Evolutionary conservation across 2,888 invertebrate species (phyloP).

Genomic region (Eupithecia subfuscata): DNA sequence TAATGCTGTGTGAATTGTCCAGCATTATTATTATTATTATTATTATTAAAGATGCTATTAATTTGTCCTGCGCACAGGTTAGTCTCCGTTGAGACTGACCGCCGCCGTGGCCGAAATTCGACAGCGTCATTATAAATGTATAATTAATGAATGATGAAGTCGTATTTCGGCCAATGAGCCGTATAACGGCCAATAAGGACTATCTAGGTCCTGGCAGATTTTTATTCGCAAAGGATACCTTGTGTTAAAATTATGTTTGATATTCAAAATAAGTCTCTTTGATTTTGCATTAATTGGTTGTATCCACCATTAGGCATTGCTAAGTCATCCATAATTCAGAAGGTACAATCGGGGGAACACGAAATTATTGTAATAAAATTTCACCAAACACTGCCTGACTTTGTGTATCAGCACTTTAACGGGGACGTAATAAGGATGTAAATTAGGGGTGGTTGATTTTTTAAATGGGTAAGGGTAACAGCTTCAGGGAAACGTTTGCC

Average conservation of each 20-base stretch:
- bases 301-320: slow-evolving; percentile 23
- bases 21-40: too few relatives aligned
- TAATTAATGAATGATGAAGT: too few relatives aligned
- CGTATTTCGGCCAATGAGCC: too few relatives aligned
- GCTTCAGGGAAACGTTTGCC: neutral
- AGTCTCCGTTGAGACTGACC: too few relatives aligned
- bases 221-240: neutral
- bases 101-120: too few relatives aligned
- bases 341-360: slow-evolving; percentile 18
- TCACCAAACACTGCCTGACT: slow-evolving; percentile 18
- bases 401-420: slow-evolving; percentile 6
- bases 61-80: too few relatives aligned
- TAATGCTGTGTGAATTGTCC: too few relatives aligned
- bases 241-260: neutral
- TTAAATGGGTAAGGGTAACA: neutral
- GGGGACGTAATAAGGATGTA: slow-evolving; percentile 10
- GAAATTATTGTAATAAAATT: slow-evolving; percentile 27
- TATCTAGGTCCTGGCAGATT: neutral
- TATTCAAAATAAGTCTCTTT: slow-evolving; percentile 11
- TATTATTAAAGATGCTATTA: too few relatives aligned
- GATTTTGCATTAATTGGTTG: slow-evolving; percentile 18
- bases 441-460: neutral
- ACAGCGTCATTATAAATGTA: too few relatives aligned
- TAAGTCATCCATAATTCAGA: slow-evolving; percentile 33
- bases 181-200: too few relatives aligned